Evolutionary conservation across 2,888 invertebrate genomes (phyloP), one percentile per base, ranked within the genome.

Genomic region (Scaptomyza flava): DNA sequence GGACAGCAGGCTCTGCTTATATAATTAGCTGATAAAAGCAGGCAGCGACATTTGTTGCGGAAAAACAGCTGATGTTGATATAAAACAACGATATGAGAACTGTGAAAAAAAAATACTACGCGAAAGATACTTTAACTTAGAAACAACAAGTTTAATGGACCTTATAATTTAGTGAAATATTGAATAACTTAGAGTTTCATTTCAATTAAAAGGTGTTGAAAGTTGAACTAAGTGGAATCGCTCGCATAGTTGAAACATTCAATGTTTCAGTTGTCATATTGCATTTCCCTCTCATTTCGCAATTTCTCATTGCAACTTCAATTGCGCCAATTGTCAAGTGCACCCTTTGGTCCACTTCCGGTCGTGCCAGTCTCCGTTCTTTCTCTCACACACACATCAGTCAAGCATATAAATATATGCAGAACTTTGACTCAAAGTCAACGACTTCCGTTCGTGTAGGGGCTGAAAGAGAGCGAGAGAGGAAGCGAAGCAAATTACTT

Each of bases 401-500:
- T 46, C 58, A 60, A 75, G 62, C 73, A 62, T 64, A 38, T 38
- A 51, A 51, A 51, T 51, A 69, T 71, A 68, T 73, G 77, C 70
- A 62, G 62, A 77, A 68, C 68, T 77, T 73, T 58, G 75, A 71
- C 71, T 85, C 79, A 86, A 85, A 89, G 89, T 90, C 89, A 89
- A 89, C 89, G 89, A 89, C 89, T 89, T 90, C 90, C 90, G 90
- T 75, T 88, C 67, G 58, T 59, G 51, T 36, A 50, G 59, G 42
- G 54, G 61, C 53, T 11, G 43, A 31, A 48, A 45, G 57, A 61
- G 63, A 27, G 52, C 23, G 30, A 31, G n/a, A 6, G 34, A 62
- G 77, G 77, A 77, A 77, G 68, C 63, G 72, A 33, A 72, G 87
- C 89, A 90, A 89, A 89, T 89, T 89, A 89, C 88, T 89, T 90